Conservation (phyloP, 1,140 invertebrate genomes). For the Cydia fagiglandana region DNA sequence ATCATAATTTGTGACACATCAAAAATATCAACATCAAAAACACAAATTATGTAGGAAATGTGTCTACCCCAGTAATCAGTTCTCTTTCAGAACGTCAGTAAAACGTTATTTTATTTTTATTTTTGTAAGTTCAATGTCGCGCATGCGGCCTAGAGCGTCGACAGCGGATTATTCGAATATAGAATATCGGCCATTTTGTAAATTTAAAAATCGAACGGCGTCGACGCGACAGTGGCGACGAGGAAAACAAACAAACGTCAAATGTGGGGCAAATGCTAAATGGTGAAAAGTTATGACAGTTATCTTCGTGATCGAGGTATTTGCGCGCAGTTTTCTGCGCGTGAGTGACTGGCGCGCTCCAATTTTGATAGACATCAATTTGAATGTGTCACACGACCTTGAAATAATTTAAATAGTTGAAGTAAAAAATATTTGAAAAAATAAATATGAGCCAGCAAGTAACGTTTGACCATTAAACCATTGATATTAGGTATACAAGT, state of each 20-base stretch:
- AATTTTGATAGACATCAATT: background rate
- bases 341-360: background rate
- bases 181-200: conserved; percentile 21
- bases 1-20: conserved; percentile 24
- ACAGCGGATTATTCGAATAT: conserved; percentile 33
- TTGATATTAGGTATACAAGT: background rate
- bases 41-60: conserved; percentile 33
- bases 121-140: conserved; percentile 66
- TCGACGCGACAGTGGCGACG: conserved; percentile 18
- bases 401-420: background rate
- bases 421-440: background rate
- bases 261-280: conserved; percentile 20
- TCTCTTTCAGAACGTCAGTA: conserved; percentile 46
- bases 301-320: conserved; percentile 18
- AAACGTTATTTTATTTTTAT: conserved; percentile 42
- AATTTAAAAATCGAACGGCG: conserved; percentile 17
- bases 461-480: background rate
- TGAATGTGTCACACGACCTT: background rate
- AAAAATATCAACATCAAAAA: conserved; percentile 28
- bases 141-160: conserved; percentile 25
- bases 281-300: conserved; percentile 30
- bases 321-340: background rate
- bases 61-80: conserved; percentile 36
- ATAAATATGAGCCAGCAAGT: background rate
- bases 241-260: conserved; percentile 27